Base-by-base conservation (phyloP, 2,113 vertebrate species). In the Nycticorax nycticorax region DNA sequence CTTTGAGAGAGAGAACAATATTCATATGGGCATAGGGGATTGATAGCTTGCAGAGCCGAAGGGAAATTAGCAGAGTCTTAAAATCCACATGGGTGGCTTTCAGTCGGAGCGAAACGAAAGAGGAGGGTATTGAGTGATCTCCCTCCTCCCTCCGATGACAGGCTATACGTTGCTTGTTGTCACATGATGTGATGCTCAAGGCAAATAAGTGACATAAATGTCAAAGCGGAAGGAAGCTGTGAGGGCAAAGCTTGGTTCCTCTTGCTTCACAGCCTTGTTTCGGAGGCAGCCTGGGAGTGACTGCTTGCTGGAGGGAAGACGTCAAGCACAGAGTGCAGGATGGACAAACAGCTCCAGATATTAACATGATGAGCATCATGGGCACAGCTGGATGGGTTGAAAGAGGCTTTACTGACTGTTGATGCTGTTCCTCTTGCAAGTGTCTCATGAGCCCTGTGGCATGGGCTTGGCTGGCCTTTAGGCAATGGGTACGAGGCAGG, bases 21-120 rank as follows among this genome's bases (percentile, higher is more conserved):
- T 91, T 91, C 92, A 27, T 30, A 76, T 7, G 67, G 75, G 22
- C 75, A 76, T 2, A 56, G 43, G 67, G 8, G 0, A 47, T 2
- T 33, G 79, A 27, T 22, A 43, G 62, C 62, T 63, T 43, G 62
- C 75, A 41, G 62, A 88, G 48, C 83, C 63, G 78, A 59, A 56
- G 53, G 53, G n/a, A n/a, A 94, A 84, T 88, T 39, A 79, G 53
- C 14, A 33, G 33, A 75, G 55, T 28, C 83, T 80, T 47, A 39
- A 92, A 94, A 91, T 89, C 93, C 92, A 77, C 72, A 18, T 53
- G 92, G 84, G 93, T 92, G 92, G 92, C 75, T 95, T 89, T 66
- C 86, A 22, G 62, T n/a, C 0, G 0, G 27, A 59, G 66, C 0
- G 0, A 57, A 88, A 69, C 0, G 12, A 39, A 33, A 59, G 37